Base-by-base conservation (phyloP, 2,888 invertebrate species). In the Oligia fasciuncula region DNA sequence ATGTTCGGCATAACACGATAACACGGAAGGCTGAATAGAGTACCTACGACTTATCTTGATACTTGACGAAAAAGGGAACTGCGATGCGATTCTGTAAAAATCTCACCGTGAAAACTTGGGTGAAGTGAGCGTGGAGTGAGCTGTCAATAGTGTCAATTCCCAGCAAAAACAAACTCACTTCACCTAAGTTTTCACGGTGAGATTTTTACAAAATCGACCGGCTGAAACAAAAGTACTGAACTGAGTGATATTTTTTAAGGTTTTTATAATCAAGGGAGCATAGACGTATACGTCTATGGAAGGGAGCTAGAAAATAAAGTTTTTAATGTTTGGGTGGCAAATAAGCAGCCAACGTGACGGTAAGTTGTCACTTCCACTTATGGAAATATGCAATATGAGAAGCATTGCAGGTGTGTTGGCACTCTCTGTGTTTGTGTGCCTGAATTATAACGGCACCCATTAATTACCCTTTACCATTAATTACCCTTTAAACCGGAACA, bases 1-100 rank as follows among this genome's bases (percentile, higher is more conserved):
- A 82, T 65, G 71, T 83, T 72, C 51, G 46, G 68, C 29, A 46
- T 69, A 54, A 82, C 71, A 79, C 51, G 40, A 73, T 77, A 77
- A 81, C 63, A 82, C 65, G 65, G 73, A 78, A 83, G 29, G 65
- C 73, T 66, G 11, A 54, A 78, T 54, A 66, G 23, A 62, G 49
- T 23, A 60, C 57, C 57, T 23, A 8, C 11, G 49, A 51, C 40
- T 19, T 9, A 6, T 46, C 40, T 81, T 71, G 76, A 71, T 19
- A 63, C 65, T 17, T 51, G 54, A 35, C 11, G 11, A 49, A 40
- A 9, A 6, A 40, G 57, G 23, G 1, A 29, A 29, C 6, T 29
- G 29, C 29, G 29, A 29, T 29, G 29, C 29, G 29, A 29, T 29
- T 29, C 29, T 29, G 29, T 29, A 29, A 29, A 29, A 29, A 29